Base-by-base conservation (phyloP, 1,140 invertebrate genomes). In the Thrips palmi region DNA sequence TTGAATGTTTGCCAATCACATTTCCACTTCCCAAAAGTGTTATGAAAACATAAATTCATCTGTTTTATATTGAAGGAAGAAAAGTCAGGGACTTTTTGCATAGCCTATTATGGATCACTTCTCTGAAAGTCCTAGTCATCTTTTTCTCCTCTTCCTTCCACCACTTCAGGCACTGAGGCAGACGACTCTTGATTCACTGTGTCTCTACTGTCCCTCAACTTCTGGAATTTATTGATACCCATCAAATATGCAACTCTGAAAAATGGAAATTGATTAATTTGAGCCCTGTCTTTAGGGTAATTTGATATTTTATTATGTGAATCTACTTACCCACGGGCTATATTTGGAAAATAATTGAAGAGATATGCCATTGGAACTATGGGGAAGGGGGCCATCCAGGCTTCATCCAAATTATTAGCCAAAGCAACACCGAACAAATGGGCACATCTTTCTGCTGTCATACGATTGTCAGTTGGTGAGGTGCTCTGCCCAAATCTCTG, bases 401-500 rank as follows among this genome's bases (percentile, higher is more conserved):
- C 70, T 59, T 85, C 75, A 34, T 70, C 55, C 34, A 83, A 45
- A 55, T 73, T 66, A 54, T 87, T 87, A 10, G 75, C 78, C 22
- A 88, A 64, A 10, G 79, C 75, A 12, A 82, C 56, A 0, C 71
- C 71, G 55, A 70, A 75, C 3, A 88, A 55, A 45, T 70, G 51
- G 1, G 69, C 79, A 59, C 83, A 88, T 20, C 83, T 62, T 47
- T 74, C 65, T 1, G 68, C 63, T 2, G 65, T 68, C 63, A 88
- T 65, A 51, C 77, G 63, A 14, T 56, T 64, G 45, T 73, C 66
- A 14, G 58, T 62, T 3, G 58, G 42, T n/a, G 55, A 53, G 18
- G 58, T 52, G 15, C 56, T 45, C 37, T 59, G 21, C 3, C 64
- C 65, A 45, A 68, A 73, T 58, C 65, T 68, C 67, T 75, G 37